Percentiles rank a stretch among this genome's conserved stretches.
phyloP scores from a whole-genome alignment of 2,113 vertebrate genomes.

The Empidonax alnorum region DNA sequence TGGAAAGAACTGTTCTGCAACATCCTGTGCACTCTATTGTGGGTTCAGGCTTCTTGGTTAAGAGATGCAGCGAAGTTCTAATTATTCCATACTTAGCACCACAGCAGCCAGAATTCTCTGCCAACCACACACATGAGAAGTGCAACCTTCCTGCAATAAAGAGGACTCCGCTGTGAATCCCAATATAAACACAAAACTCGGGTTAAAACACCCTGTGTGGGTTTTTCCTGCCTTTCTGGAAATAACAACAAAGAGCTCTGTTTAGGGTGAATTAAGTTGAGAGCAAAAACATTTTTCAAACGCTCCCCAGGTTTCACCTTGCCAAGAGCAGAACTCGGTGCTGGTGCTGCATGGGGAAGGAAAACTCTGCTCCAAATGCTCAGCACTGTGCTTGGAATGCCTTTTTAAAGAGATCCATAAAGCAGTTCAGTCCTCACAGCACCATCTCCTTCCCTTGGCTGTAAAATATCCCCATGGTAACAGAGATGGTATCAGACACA shows the following conservation, averaged over 20 bases:
- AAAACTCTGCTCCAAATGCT: background rate
- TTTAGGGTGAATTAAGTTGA: background rate
- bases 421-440: background rate
- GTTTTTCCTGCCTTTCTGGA: background rate
- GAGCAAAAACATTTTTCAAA: background rate
- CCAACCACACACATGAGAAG: background rate
- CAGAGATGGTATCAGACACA: constrained; percentile 3
- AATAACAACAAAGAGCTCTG: background rate
- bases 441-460: constrained; percentile 1
- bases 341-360: background rate
- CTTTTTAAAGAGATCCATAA: background rate
- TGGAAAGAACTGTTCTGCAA: background rate
- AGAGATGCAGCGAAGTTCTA: background rate
- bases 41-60: background rate
- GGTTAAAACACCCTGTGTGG: background rate
- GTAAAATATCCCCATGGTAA: constrained; percentile 60
- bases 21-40: accelerated
- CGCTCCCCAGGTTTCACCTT: background rate
- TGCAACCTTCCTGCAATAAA: background rate
- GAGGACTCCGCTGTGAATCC: background rate
- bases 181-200: accelerated
- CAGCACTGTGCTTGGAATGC: background rate
- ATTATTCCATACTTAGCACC: background rate
- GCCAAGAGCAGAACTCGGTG: background rate
- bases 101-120: background rate